phyloP scores from a whole-genome alignment of 2,797 vertebrate species.

The Eupleurogrammus muticus region DNA sequence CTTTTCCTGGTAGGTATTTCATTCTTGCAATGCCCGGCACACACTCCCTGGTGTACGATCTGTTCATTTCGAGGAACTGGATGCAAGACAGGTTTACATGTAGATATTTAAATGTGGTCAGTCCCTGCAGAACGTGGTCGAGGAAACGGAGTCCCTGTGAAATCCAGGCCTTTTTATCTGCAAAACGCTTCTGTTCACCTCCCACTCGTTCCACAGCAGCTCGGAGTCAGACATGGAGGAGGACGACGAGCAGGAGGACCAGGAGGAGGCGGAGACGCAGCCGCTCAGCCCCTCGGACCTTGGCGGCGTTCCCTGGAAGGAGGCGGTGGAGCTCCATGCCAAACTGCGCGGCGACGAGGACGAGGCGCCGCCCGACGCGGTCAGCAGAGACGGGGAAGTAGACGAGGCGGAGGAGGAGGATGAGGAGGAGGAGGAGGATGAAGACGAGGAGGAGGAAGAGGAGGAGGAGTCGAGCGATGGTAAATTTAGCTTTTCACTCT shows the following conservation, averaged over 20 bases:
- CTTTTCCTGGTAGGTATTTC: too few species aligned
- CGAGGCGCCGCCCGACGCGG: constrained; percentile 69
- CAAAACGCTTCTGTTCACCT: background rate
- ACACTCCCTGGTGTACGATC: background rate
- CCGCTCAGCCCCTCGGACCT: constrained; percentile 87
- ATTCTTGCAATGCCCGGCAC: background rate
- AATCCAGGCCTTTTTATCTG: background rate
- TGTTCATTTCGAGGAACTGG: background rate
- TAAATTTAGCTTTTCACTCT: constrained; percentile 62
- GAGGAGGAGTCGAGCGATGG: constrained; percentile 93
- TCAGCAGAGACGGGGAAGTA: constrained; percentile 66
- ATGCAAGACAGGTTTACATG: background rate
- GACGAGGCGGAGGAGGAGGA: constrained; percentile 82
- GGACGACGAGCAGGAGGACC: constrained; percentile 85
- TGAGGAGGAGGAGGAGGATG: constrained; percentile 82
- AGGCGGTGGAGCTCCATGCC: constrained; percentile 93
- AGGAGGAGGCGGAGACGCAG: constrained; percentile 79
- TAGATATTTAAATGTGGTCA: background rate
- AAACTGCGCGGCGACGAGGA: constrained; percentile 88
- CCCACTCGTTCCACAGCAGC: constrained; percentile 83
- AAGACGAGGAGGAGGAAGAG: constrained; percentile 85
- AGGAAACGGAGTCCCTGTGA: background rate
- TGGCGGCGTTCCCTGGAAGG: constrained; percentile 95
- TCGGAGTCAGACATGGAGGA: constrained; percentile 94
- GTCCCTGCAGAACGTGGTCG: background rate